Percentiles rank a stretch among this genome's conserved stretches.
Evolutionary conservation across 1,140 invertebrate genomes (phyloP).

Genomic region (Calosoma granatense): DNA sequence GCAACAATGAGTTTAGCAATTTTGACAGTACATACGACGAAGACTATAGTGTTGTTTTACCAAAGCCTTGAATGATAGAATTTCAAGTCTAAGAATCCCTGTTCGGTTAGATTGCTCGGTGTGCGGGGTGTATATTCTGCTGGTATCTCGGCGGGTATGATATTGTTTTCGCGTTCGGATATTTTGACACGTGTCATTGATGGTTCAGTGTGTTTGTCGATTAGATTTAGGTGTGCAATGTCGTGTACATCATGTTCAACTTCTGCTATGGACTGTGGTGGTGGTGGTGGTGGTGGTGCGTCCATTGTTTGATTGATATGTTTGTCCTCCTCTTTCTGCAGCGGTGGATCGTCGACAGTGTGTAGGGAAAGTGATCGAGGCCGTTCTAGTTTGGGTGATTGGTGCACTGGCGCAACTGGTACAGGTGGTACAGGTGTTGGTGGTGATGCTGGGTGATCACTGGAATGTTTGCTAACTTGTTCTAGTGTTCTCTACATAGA

Average conservation of each 20-base stretch:
- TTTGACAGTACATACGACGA: too few species aligned
- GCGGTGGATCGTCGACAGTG: slow-evolving; percentile 31
- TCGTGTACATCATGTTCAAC: neutral
- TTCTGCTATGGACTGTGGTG: neutral
- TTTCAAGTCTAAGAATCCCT: slow-evolving; percentile 50
- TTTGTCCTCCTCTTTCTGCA: slow-evolving; percentile 25
- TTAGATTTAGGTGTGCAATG: neutral
- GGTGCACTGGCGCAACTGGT: slow-evolving; percentile 6
- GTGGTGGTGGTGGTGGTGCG: too few species aligned
- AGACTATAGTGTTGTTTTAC: too few species aligned
- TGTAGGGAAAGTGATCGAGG: slow-evolving; percentile 40
- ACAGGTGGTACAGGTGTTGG: slow-evolving; percentile 4
- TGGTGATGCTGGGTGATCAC: too few species aligned
- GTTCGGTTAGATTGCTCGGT: slow-evolving; percentile 38
- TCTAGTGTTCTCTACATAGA: too few species aligned
- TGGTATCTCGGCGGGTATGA: neutral
- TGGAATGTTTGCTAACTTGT: slow-evolving; percentile 29
- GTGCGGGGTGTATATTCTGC: slow-evolving; percentile 13
- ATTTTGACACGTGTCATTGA: neutral
- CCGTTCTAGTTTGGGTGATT: slow-evolving; percentile 36
- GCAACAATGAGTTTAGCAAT: too few species aligned
- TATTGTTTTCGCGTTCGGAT: neutral
- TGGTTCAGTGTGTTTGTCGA: neutral
- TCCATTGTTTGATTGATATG: slow-evolving; percentile 33
- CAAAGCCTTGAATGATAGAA: slow-evolving; percentile 53